A percentile compares a stretch with the other conserved stretches of the same genome.
These are phyloP conservation scores for Seriola rivoliana DNA, from an alignment of 2,113 vertebrate genomes.

Conservation along the genomic window DNA sequence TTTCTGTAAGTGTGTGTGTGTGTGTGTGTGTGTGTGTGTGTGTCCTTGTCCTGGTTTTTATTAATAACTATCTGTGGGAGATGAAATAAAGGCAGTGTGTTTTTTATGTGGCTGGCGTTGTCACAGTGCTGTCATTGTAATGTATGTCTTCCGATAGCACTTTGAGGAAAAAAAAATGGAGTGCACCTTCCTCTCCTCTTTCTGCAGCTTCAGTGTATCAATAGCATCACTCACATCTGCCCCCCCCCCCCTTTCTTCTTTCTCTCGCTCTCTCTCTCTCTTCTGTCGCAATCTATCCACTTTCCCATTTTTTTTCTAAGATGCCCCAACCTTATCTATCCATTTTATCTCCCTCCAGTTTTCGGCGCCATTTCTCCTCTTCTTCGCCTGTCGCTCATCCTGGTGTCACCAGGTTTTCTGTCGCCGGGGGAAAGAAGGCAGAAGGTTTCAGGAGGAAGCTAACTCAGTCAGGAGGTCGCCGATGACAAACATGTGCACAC, in stretches of 20 bases:
- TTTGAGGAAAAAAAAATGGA: slow-evolving; percentile 46
- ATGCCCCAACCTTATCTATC: slow-evolving; percentile 75
- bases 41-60: slow-evolving; percentile 65
- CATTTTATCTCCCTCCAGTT: slow-evolving; percentile 74
- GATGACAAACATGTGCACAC: slow-evolving; percentile 32
- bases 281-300: slow-evolving; percentile 72
- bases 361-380: slow-evolving; percentile 72
- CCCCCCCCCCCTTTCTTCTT: background rate
- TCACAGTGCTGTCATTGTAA: slow-evolving; percentile 71
- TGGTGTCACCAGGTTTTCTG: slow-evolving; percentile 79
- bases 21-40: slow-evolving; percentile 4
- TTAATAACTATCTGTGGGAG: slow-evolving; percentile 72
- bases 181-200: slow-evolving; percentile 63
- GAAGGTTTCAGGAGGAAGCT: slow-evolving; percentile 32
- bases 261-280: slow-evolving; percentile 32
- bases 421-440: slow-evolving; percentile 60
- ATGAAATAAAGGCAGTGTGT: slow-evolving; percentile 67
- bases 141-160: slow-evolving; percentile 74
- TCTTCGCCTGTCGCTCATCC: slow-evolving; percentile 72
- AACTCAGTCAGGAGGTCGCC: slow-evolving; percentile 52
- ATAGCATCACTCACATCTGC: slow-evolving; percentile 69
- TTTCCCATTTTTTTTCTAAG: slow-evolving; percentile 64
- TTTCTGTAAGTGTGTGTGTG: slow-evolving; percentile 1
- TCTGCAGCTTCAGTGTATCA: slow-evolving; percentile 69
- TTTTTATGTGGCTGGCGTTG: slow-evolving; percentile 52